Conservation (phyloP, 2,888 invertebrate species). For the Hyles lineata region DNA sequence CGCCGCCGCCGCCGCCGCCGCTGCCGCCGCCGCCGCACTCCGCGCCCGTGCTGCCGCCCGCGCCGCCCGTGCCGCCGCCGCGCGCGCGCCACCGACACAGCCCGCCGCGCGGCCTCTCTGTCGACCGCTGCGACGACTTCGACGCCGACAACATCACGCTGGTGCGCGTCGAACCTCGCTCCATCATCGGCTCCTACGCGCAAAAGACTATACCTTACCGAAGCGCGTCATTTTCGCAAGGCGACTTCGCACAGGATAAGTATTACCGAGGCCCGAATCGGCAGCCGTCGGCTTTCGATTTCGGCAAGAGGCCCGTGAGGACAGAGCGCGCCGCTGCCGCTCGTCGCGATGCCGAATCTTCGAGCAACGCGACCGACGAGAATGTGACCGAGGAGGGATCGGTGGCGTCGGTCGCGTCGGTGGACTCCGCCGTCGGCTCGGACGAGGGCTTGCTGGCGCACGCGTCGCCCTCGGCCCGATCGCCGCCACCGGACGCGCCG, state of each 20-base stretch:
- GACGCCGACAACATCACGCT: constrained; percentile 80
- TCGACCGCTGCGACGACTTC: constrained; percentile 77
- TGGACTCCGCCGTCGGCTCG: constrained; percentile 86
- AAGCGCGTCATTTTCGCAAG: constrained; percentile 95
- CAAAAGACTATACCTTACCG: constrained; percentile 90
- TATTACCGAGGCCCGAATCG: constrained; percentile 69
- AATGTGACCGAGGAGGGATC: constrained; percentile 78
- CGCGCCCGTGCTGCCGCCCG: constrained; percentile 84
- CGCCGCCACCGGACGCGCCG: constrained; percentile 76
- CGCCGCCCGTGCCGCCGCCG: constrained; percentile 85
- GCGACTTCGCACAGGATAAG: constrained; percentile 89
- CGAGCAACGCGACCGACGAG: constrained; percentile 66
- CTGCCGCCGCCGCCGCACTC: constrained; percentile 76
- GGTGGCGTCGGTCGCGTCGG: constrained; percentile 80
- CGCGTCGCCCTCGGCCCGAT: constrained; percentile 72
- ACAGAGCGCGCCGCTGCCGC: constrained; percentile 53
- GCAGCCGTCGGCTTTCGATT: constrained; percentile 75
- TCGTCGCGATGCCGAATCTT: constrained; percentile 65
- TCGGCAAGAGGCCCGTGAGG: constrained; percentile 66
- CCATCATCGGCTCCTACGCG: constrained; percentile 86
- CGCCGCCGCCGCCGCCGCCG: constrained; percentile 69
- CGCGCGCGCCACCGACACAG: constrained; percentile 82
- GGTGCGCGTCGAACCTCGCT: constrained; percentile 85
- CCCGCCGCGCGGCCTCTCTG: constrained; percentile 76
- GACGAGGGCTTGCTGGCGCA: constrained; percentile 82